These are phyloP conservation scores for Diorhabda elongata DNA, from an alignment of 1,140 invertebrate genomes.

Conservation along the genomic window DNA sequence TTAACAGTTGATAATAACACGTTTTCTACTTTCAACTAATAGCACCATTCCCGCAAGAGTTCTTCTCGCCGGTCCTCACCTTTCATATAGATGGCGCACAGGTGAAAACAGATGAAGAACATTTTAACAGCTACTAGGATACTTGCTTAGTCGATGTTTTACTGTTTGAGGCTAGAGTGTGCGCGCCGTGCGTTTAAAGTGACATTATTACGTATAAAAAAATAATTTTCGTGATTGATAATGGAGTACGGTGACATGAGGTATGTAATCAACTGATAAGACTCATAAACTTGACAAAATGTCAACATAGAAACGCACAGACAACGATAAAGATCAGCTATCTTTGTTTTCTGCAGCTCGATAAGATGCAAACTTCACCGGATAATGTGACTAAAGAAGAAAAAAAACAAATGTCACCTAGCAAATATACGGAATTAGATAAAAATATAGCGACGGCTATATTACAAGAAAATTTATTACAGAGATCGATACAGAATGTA, in stretches of 20 bases:
- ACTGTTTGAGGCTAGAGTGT: slow-evolving; percentile 38
- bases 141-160: slow-evolving; percentile 45
- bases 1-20: not conserved
- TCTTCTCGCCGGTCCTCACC: slow-evolving; percentile 12
- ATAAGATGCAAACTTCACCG: slow-evolving; percentile 40
- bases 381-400: slow-evolving; percentile 32
- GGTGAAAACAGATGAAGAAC: slow-evolving; percentile 36
- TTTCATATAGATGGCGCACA: slow-evolving; percentile 41
- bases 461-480: slow-evolving; percentile 54
- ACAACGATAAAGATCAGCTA: not conserved
- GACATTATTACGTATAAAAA: not conserved
- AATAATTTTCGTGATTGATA: not conserved
- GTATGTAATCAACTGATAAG: slow-evolving; percentile 11
- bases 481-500: slow-evolving; percentile 59
- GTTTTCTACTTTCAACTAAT: slow-evolving; percentile 2
- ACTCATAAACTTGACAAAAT: slow-evolving; percentile 9
- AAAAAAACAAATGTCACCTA: slow-evolving; percentile 28
- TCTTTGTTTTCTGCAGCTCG: not conserved
- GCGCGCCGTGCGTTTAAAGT: slow-evolving; percentile 27
- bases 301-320: not conserved
- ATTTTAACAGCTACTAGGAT: slow-evolving; percentile 27
- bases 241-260: not conserved
- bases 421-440: slow-evolving; percentile 23
- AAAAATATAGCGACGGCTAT: slow-evolving; percentile 45
- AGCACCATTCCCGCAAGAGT: not conserved